These are phyloP conservation scores for Seira ritae DNA, from an alignment of 2,888 invertebrate species.

Conservation along the genomic window DNA sequence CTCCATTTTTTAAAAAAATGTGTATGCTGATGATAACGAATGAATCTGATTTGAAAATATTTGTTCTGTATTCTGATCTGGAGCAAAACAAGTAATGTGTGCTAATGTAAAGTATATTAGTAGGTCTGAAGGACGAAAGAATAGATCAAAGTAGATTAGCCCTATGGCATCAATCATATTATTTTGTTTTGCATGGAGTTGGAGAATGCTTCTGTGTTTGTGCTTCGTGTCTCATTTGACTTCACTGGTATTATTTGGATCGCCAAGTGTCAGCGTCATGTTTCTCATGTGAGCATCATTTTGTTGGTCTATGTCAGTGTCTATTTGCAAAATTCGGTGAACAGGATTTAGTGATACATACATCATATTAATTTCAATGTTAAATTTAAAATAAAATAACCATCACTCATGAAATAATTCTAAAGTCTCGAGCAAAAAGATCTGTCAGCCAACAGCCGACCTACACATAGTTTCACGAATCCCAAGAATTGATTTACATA, in stretches of 20 bases:
- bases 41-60: neutral
- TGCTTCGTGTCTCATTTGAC: neutral
- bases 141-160: neutral
- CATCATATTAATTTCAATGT: neutral
- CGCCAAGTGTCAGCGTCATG: neutral
- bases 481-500: too few species aligned
- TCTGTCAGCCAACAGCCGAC: too few species aligned
- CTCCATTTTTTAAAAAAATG: too few species aligned
- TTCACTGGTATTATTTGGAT: neutral
- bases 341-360: neutral
- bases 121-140: neutral
- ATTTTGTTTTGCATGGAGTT: too few species aligned
- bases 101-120: neutral
- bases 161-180: too few species aligned
- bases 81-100: neutral
- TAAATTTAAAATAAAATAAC: neutral
- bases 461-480: too few species aligned
- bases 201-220: too few species aligned
- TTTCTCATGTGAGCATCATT: neutral
- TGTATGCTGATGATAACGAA: neutral
- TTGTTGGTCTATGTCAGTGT: neutral
- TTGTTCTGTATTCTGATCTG: neutral
- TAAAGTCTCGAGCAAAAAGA: neutral
- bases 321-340: neutral
- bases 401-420: neutral